Evolutionary conservation across 1,140 invertebrate genomes (phyloP), one percentile per base, ranked within the genome.

Genomic region (Hylaeus volcanicus): DNA sequence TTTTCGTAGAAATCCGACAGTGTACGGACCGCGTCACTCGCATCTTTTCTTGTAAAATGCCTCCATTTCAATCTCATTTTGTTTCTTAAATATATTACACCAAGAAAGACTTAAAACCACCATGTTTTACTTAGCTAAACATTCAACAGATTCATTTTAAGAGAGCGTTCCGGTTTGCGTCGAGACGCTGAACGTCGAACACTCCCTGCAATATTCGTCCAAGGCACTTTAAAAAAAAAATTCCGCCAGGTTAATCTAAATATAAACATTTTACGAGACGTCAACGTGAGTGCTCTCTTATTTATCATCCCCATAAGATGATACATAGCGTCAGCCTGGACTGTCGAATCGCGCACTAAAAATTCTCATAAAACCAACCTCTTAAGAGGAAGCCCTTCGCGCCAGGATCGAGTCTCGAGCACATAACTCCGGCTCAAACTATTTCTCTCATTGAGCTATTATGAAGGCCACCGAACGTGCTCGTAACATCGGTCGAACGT

Each of bases 351-450:
- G 65, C 65, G 14, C 53, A 68, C 45, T 68, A 68, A 68, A 68
- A 68, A 68, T 68, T 68, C 65, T 68, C 65, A 8, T 68, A 68
- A 68, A 68, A 68, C 65, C 26, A 68, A n/a, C 65, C 45, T 51
- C 65, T 68, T 51, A 68, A 68, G 45, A 26, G 65, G n/a, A 12
- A 11, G 64, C n/a, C 45, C 64, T n/a, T 26, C 43, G 65, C 65
- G 65, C 37, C 45, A 4, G 65, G 43, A 51, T 51, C 43, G 11
- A 26, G 45, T 9, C 65, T 51, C 15, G 45, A n/a, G 8, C 8
- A 26, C 45, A 51, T 68, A 68, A 68, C 65, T 68, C 65, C 3
- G 65, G 26, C n/a, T 12, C 43, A 12, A 48, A 51, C 45, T 68
- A 68, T 37, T 68, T 68, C 43, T 45, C 15, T 68, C 45, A 37